Base-by-base conservation (phyloP, 2,888 invertebrate species). In the Eupithecia inturbata region DNA sequence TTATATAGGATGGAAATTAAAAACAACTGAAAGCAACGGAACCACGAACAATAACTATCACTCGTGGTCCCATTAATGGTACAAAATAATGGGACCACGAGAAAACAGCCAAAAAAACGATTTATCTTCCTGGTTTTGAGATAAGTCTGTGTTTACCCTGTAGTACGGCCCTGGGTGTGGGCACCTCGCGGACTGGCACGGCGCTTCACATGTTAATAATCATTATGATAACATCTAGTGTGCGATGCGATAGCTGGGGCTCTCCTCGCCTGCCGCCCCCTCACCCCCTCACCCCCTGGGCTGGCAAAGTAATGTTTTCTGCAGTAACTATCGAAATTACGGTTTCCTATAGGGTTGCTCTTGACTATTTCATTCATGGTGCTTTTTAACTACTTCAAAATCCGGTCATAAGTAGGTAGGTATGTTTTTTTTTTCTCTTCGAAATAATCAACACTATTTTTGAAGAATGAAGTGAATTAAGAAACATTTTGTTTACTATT, bases 221-320 rank as follows among this genome's bases (percentile, higher is more conserved):
- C 93, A 92, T 94, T 93, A 92, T 93, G 93, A 94, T 94, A 93
- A 89, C 90, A 94, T 94, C 94, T 92, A 94, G 93, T 93, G 90
- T 92, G 91, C 93, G 92, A 92, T 92, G 91, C 93, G 92, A 92
- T 92, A 91, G 92, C 90, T 88, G 83, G 83, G 86, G 82, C 87
- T 87, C 85, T 83, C 87, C 88, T 85, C 87, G 81, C 84, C 82
- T 83, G 80, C 82, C 84, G 63, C 74, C 79, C 53, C 75, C 72
- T 39, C 69, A 81, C 74, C 79, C 53, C 75, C 72, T 39, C 69
- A 81, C n/a, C n/a, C n/a, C n/a, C n/a, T n/a, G n/a, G n/a, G 79
- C 78, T 77, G 80, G 78, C 77, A 77, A 80, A 75, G 78, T 80
- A 79, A 82, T 81, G 80, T 81, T 82, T 82, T 81, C 78, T 80